Evolutionary conservation across 1,140 invertebrate genomes (phyloP).

Genomic region (Pseudomyrmex dendroicus): DNA sequence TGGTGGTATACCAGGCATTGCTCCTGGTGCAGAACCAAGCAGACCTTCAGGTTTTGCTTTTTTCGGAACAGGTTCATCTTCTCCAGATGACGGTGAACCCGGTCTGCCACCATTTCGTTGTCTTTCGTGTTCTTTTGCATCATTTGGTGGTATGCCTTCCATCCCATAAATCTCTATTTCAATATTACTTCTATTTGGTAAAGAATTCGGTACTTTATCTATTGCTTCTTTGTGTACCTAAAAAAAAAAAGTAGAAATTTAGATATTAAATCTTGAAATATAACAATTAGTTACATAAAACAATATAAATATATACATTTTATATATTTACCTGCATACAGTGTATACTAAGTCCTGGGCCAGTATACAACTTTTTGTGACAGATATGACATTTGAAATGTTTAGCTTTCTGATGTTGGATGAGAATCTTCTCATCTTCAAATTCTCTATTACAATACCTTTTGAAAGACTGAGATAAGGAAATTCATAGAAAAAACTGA

Average conservation of each 20-base stretch:
- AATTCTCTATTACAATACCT: slow-evolving; percentile 99
- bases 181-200: slow-evolving; percentile 98
- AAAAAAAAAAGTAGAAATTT: slow-evolving; percentile 44
- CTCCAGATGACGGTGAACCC: slow-evolving; percentile 88
- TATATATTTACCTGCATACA: slow-evolving; percentile 96
- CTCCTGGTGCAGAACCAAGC: slow-evolving; percentile 85
- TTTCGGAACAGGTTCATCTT: slow-evolving; percentile 92
- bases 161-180: slow-evolving; percentile 99
- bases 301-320: slow-evolving; percentile 3
- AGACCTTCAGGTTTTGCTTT: slow-evolving; percentile 88
- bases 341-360: slow-evolving; percentile 98
- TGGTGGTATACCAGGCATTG: slow-evolving; percentile 84
- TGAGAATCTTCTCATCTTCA: slow-evolving; percentile 99
- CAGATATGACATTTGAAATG: slow-evolving; percentile 99
- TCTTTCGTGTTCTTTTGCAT: slow-evolving; percentile 97
- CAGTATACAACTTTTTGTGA: slow-evolving; percentile 99
- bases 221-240: slow-evolving; percentile 99
- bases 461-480: slow-evolving; percentile 80
- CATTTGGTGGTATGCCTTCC: slow-evolving; percentile 99
- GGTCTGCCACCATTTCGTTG: slow-evolving; percentile 89
- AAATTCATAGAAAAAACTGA: slow-evolving; percentile 65
- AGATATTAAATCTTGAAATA: slow-evolving; percentile 19
- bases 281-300: background rate
- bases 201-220: slow-evolving; percentile 99
- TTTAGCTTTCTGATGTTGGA: slow-evolving; percentile 99